Evolutionary conservation across 2,113 vertebrate genomes (phyloP), one percentile per base, ranked within the genome.

Genomic region (Triplophysa rosa): DNA sequence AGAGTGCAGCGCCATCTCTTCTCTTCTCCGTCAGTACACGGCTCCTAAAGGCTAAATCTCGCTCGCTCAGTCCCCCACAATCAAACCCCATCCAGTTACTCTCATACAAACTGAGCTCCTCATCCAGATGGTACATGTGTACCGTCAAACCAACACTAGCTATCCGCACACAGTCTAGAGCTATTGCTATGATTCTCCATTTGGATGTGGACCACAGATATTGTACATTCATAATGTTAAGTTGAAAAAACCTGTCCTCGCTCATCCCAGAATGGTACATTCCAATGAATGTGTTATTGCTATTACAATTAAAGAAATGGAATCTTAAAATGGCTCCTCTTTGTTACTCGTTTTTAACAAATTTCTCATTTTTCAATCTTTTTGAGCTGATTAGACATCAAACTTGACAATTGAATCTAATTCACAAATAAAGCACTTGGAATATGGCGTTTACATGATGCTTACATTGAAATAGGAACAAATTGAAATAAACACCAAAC

Each of bases 1-100:
- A 0, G 95, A 95, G 61, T 98, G 94, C 88, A 94, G 88, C 62
- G 90, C 93, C 52, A 95, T 99, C 84, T 92, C 93, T 2, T 80
- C 84, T 0, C 92, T 95, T 71, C 91, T 99, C 69, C 93, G 92
- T 87, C 93, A 93, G 88, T 92, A 95, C 84, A 91, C 90, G 0
- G 86, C 91, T 82, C 88, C 91, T 0, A 94, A 93, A 88, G 92
- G 92, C 86, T 94, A 89, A 86, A 71, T 19, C 42, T 23, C n/a
- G 42, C 10, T 5, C 19, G 33, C 7, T 70, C 49, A 65, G 52
- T 13, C n/a, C 42, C 52, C 64, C n/a, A 29, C 68, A 45, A 63
- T 63, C n/a, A 49, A 37, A 49, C 66, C 19, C 17, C 58, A 74
- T 33, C 45, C 58, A 12, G 2, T 47, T 62, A 77, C 54, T 24